Percentiles rank a stretch among this genome's conserved stretches.
Evolutionary conservation across 2,797 vertebrate species (phyloP).

Genomic region (Melanotaenia maccullochi): DNA sequence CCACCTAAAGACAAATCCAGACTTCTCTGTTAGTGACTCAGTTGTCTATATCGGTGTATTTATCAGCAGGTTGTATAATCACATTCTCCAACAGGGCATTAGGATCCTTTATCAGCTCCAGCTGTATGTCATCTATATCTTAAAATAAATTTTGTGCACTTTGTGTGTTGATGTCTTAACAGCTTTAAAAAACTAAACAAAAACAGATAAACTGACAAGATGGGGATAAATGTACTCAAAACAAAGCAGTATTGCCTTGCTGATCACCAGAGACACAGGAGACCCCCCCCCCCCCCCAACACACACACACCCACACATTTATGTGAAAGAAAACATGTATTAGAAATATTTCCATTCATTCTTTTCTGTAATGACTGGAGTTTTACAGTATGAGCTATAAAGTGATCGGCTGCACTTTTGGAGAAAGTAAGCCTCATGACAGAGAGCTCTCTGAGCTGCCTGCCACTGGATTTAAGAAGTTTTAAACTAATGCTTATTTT

Average conservation of each 20-base stretch:
- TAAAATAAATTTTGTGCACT: constrained; percentile 29
- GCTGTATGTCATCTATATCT: constrained; percentile 34
- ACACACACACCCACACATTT: no score
- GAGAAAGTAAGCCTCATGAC: constrained; percentile 66
- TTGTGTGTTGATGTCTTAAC: constrained; percentile 34
- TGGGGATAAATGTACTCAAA: constrained; percentile 34
- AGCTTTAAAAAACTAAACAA: constrained; percentile 22
- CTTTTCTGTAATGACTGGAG: neutral
- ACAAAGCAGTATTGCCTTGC: neutral
- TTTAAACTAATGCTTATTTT: constrained; percentile 75
- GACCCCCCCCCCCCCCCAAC: no score
- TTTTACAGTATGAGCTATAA: constrained; percentile 55
- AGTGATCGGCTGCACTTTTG: constrained; percentile 58
- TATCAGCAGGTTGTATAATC: constrained; percentile 15
- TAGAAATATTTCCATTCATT: neutral
- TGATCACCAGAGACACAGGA: no score
- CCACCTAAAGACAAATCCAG: constrained; percentile 17
- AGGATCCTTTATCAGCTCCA: constrained; percentile 15
- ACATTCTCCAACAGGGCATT: neutral
- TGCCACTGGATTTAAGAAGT: constrained; percentile 71
- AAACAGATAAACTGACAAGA: constrained; percentile 42
- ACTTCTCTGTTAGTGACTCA: constrained; percentile 6
- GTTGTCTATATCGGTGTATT: constrained; percentile 20
- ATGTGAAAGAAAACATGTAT: neutral
- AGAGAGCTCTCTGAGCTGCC: constrained; percentile 63